Evolutionary conservation across 2,888 invertebrate genomes (phyloP).

Genomic region (Cryptus viduatorius): DNA sequence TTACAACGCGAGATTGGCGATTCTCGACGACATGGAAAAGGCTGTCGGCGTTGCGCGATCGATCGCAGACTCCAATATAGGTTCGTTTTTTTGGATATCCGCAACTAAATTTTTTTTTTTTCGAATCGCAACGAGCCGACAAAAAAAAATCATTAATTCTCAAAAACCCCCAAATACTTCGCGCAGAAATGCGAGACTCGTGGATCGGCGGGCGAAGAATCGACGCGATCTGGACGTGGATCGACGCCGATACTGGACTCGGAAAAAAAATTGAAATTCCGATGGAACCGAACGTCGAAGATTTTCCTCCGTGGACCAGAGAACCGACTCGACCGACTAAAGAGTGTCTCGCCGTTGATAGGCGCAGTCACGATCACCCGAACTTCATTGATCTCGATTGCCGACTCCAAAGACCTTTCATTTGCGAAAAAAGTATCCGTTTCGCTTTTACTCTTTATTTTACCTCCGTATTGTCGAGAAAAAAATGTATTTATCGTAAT

Average conservation of each 20-base stretch:
- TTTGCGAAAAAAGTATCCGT: constrained; percentile 85
- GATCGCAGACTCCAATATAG: constrained; percentile 86
- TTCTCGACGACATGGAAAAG: constrained; percentile 85
- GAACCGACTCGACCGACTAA: constrained; percentile 81
- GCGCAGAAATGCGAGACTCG: constrained; percentile 73
- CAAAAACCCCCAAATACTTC: neutral
- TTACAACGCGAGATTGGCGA: constrained; percentile 80
- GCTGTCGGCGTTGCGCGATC: constrained; percentile 86
- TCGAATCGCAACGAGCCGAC: neutral
- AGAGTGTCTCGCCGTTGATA: constrained; percentile 86
- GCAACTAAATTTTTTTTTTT: neutral
- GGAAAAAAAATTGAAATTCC: constrained; percentile 70
- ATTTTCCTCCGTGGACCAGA: constrained; percentile 85
- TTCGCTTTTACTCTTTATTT: constrained; percentile 9
- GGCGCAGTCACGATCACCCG: constrained; percentile 85
- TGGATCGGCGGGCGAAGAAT: constrained; percentile 76
- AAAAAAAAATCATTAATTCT: constrained; percentile 19
- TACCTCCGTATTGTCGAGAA: neutral
- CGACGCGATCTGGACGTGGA: constrained; percentile 73
- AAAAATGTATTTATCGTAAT: no score
- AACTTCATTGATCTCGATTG: constrained; percentile 87
- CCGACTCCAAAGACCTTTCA: constrained; percentile 85
- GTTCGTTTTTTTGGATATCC: constrained; percentile 78
- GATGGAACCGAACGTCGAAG: constrained; percentile 85
- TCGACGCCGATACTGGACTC: constrained; percentile 61